Evolutionary conservation across 1,140 invertebrate species (phyloP), one percentile per base, ranked within the genome.

Genomic region (Lepidurus arcticus): DNA sequence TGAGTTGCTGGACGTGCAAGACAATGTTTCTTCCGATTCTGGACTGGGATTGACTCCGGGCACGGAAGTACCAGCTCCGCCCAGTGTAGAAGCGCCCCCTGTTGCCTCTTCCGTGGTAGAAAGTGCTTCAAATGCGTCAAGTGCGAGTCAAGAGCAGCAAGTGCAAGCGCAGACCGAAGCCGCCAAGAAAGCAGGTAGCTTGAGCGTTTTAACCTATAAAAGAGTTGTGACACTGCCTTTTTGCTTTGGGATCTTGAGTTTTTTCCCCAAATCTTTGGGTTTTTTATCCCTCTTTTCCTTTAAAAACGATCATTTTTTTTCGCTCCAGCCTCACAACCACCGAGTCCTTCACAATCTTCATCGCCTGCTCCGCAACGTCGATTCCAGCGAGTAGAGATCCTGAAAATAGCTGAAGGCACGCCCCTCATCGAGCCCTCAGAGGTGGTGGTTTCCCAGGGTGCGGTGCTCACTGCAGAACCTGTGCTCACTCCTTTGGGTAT

Each of bases 401-500:
- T 86, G 44, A 83, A 85, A 78, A 84, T 86, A 74, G 85, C 83
- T 42, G 85, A 89, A 81, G 88, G 88, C 76, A 86, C 91, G 82
- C 89, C 89, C 74, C 87, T 95, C 43, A 91, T 94, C 80, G 91
- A 93, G 81, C 93, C 93, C 21, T 89, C 90, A 65, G 92, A 94
- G 84, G 92, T 95, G 79, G 88, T 90, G 79, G 88, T 94, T 43
- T 90, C 90, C 79, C 89, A 91, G 65, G 88, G 90, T 80, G 89
- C 92, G 34, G 90, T 93, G 53, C 90, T 91, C 81, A 89, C 90
- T 75, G 92, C 93, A 5, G 90, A 93, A 84, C 90, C 92, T 80
- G 91, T 93, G 81, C 87, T 93, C 80, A 93, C 93, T 76, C 92
- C 91, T 80, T 87, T 92, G 86, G 92, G 92, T 93, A 89, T 83